Conservation (phyloP, 1,140 invertebrate genomes). For the Ooceraea biroi region DNA sequence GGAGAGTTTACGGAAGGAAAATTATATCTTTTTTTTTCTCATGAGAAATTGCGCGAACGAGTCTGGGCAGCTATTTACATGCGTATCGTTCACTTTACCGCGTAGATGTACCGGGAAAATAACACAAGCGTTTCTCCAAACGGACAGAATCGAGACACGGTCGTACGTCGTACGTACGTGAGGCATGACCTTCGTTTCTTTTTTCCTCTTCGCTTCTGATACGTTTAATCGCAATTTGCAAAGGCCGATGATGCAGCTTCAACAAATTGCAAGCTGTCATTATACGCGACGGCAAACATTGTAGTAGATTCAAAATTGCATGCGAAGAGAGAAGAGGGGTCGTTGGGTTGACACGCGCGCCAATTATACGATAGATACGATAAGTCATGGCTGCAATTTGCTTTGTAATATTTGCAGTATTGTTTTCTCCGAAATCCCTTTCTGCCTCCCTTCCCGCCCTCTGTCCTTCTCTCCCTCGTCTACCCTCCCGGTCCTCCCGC, state of each 20-base stretch:
- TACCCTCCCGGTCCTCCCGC: slow-evolving; percentile 10
- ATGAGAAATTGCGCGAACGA: no score
- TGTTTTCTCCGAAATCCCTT: slow-evolving; percentile 67
- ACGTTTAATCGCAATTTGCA: slow-evolving; percentile 28
- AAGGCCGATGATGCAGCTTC: slow-evolving; percentile 13
- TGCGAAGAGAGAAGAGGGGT: background rate
- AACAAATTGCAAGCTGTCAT: slow-evolving; percentile 42
- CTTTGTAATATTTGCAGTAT: slow-evolving; percentile 75
- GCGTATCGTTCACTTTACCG: slow-evolving; percentile 3
- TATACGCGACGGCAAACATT: slow-evolving; percentile 37
- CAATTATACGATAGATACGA: slow-evolving; percentile 66
- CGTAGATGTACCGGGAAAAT: slow-evolving; percentile 31
- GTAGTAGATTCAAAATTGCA: slow-evolving; percentile 54
- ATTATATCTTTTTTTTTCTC: no score
- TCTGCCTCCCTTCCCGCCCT: slow-evolving; percentile 42
- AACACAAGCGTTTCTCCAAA: background rate
- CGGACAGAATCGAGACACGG: background rate
- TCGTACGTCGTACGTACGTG: background rate
- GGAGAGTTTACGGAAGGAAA: slow-evolving; percentile 58
- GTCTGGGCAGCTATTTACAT: no score
- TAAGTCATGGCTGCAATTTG: slow-evolving; percentile 75
- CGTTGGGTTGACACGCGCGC: slow-evolving; percentile 59
- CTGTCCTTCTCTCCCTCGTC: slow-evolving; percentile 1
- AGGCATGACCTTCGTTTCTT: background rate
- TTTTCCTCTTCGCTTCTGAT: background rate